These are phyloP conservation scores for Pseudomyrmex concolor DNA, from an alignment of 1,140 invertebrate genomes.

Conservation along the genomic window DNA sequence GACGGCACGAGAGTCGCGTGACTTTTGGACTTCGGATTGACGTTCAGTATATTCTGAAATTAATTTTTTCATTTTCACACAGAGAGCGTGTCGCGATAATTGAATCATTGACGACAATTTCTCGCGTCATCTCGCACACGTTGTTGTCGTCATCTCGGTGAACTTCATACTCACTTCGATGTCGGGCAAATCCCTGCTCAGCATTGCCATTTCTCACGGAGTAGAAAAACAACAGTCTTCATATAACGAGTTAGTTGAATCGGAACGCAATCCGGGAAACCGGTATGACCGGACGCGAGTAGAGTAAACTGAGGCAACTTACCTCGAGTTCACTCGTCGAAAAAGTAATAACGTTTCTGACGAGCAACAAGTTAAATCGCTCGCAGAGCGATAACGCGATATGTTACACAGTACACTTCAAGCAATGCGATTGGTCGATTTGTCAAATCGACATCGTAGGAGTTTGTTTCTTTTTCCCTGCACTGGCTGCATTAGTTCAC, in stretches of 20 bases:
- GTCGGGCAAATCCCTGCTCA: conserved; percentile 89
- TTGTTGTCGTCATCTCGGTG: too few relatives aligned
- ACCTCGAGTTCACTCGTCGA: conserved; percentile 57
- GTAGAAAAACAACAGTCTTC: neutral
- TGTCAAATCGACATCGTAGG: neutral
- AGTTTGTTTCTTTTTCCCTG: too few relatives aligned
- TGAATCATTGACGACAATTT: too few relatives aligned
- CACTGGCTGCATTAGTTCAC: too few relatives aligned
- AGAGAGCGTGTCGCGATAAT: too few relatives aligned
- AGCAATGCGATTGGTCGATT: too few relatives aligned
- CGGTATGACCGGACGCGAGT: neutral
- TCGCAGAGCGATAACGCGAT: neutral
- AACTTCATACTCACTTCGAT: conserved; percentile 87
- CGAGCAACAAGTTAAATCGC: neutral
- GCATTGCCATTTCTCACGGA: conserved; percentile 65
- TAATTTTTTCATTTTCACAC: too few relatives aligned
- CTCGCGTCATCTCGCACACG: too few relatives aligned
- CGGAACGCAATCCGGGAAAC: neutral
- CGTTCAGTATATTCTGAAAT: conserved; percentile 91
- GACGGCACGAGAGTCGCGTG: conserved; percentile 93
- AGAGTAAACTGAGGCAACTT: conserved; percentile 74
- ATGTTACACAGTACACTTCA: too few relatives aligned
- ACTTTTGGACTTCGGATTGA: conserved; percentile 93
- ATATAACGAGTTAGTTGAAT: neutral
- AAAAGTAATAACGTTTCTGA: neutral